Evolutionary conservation across 2,888 invertebrate genomes (phyloP).

Genomic region (Hyalella azteca): DNA sequence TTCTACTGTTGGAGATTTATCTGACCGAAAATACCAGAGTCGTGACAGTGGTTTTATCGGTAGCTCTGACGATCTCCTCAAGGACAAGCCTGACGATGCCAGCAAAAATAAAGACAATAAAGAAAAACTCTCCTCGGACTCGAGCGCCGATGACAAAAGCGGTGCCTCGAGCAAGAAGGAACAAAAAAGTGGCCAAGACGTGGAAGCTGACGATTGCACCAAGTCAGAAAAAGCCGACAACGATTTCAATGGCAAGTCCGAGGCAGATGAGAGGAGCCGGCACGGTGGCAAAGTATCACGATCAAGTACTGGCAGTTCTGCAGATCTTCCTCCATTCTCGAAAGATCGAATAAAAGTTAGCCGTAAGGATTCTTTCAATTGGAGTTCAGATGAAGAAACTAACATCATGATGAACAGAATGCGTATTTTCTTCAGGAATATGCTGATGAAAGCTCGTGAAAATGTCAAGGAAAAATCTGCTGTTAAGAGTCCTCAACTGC

Average conservation of each 20-base stretch:
- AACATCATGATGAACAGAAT: constrained; percentile 95
- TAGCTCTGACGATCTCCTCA: constrained; percentile 82
- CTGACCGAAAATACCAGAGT: constrained; percentile 69
- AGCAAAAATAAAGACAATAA: constrained; percentile 64
- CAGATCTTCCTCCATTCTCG: constrained; percentile 65
- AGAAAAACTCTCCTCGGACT: constrained; percentile 52
- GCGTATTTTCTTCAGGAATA: constrained; percentile 89
- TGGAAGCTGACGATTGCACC: constrained; percentile 43
- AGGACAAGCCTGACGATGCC: constrained; percentile 56
- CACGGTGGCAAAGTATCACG: constrained; percentile 49
- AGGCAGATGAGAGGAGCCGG: constrained; percentile 60
- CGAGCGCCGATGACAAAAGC: constrained; percentile 48
- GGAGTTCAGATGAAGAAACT: constrained; percentile 93
- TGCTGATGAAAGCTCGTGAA: constrained; percentile 71
- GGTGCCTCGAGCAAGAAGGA: not conserved
- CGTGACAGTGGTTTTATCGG: constrained; percentile 88
- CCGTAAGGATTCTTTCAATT: constrained; percentile 88
- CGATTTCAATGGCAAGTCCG: constrained; percentile 65
- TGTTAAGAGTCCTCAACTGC: constrained; percentile 79
- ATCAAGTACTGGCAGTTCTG: constrained; percentile 56
- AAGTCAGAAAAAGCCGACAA: constrained; percentile 49
- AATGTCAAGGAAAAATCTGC: constrained; percentile 48
- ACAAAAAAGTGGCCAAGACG: not conserved
- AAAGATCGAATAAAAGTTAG: constrained; percentile 67
- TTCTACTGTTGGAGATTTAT: constrained; percentile 40